phyloP scores from a whole-genome alignment of 92 coral and sea anemone species.

The Micromussa lordhowensis region DNA sequence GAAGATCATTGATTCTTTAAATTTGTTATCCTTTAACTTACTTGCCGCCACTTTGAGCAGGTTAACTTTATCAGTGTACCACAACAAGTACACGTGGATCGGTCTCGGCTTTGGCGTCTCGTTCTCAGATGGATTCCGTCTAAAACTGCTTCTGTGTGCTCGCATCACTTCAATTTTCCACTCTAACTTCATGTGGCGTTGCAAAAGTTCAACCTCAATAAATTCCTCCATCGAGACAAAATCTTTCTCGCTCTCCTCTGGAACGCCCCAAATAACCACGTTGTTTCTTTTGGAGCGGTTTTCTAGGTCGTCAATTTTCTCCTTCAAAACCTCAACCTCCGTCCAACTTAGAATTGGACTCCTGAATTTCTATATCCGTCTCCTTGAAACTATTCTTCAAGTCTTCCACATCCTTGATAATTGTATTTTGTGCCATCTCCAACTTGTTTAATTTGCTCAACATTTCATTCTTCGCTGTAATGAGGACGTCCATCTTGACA shows the following conservation, averaged over 20 bases:
- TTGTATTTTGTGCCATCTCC: too few relatives aligned
- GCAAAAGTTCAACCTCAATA: conserved; percentile 11
- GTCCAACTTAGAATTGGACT: too few relatives aligned
- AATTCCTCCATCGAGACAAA: conserved; percentile 11
- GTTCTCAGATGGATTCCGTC: conserved; percentile 14
- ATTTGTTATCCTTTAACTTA: conserved; percentile 16
- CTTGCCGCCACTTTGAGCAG: conserved; percentile 24
- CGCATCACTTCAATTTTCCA: conserved; percentile 2
- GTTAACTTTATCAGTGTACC: background rate
- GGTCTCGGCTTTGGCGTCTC: conserved; percentile 20
- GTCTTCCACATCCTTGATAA: too few relatives aligned
- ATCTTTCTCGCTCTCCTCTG: conserved; percentile 5
- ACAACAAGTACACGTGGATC: background rate
- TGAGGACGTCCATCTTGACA: too few relatives aligned
- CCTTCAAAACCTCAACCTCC: too few relatives aligned
- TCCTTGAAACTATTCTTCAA: too few relatives aligned
- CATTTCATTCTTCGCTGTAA: too few relatives aligned
- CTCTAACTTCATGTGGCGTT: conserved; percentile 7
- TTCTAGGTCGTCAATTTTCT: too few relatives aligned
- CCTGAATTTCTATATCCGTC: too few relatives aligned
- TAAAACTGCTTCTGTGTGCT: conserved; percentile 4
- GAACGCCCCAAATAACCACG: too few relatives aligned
- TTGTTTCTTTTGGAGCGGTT: too few relatives aligned
- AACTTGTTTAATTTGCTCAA: too few relatives aligned
- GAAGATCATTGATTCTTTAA: conserved; percentile 15